Evolutionary conservation across 2,888 invertebrate species (phyloP).

Genomic region (Ischnura elegans): DNA sequence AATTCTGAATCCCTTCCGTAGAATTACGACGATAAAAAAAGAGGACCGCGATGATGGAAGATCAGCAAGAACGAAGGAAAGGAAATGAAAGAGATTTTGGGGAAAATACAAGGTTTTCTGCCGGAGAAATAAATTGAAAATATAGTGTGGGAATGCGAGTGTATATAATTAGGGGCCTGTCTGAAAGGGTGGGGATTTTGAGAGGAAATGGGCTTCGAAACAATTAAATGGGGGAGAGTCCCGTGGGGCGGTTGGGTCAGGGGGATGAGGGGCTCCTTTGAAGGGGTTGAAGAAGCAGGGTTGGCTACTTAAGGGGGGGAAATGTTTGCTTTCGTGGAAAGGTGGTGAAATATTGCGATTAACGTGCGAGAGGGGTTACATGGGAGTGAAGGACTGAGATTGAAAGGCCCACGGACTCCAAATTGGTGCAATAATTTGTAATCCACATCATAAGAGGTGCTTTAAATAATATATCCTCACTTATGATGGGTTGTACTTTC

Average conservation of each 20-base stretch:
- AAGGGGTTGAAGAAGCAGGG: background rate
- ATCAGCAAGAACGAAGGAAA: background rate
- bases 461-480: too few species aligned
- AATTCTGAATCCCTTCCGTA: background rate
- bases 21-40: background rate
- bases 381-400: background rate
- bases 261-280: background rate
- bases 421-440: too few species aligned
- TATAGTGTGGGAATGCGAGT: conserved; percentile 17
- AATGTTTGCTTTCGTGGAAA: background rate
- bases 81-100: background rate
- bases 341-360: background rate
- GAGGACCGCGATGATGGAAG: too few species aligned
- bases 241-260: background rate
- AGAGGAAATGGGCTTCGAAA: background rate
- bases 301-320: background rate
- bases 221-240: conserved; percentile 28
- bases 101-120: background rate
- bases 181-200: background rate
- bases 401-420: background rate
- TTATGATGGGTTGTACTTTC: too few species aligned
- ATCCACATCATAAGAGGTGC: too few species aligned
- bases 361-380: background rate
- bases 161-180: conserved; percentile 16
- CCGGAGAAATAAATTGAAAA: conserved; percentile 1